A percentile compares a stretch with the other conserved stretches of the same genome.
phyloP scores from a whole-genome alignment of 2,113 vertebrate species.

The Dryoscopus gambensis region DNA sequence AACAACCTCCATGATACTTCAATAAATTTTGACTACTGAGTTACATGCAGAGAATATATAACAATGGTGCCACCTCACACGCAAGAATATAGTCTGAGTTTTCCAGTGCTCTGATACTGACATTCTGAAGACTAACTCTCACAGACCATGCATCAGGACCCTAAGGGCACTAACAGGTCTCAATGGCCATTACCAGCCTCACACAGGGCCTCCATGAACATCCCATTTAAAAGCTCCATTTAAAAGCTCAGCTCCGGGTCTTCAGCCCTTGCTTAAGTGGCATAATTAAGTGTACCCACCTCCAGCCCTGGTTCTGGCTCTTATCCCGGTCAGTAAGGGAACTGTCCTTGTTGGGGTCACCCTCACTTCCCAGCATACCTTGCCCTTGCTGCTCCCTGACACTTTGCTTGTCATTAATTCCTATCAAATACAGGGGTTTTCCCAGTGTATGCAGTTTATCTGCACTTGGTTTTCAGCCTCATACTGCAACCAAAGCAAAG shows the following conservation, averaged over 20 bases:
- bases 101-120: neutral
- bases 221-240: neutral
- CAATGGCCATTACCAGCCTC: neutral
- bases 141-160: neutral
- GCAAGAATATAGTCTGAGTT: neutral
- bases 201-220: neutral
- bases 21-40: neutral
- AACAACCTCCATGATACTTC: neutral
- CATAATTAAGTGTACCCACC: accelerated
- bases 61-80: neutral
- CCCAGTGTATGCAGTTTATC: neutral
- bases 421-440: neutral
- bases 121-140: neutral
- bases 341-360: neutral
- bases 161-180: neutral
- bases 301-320: neutral
- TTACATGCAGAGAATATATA: neutral
- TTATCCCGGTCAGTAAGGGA: neutral
- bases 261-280: neutral
- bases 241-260: neutral
- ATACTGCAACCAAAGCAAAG: neutral
- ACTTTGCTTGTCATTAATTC: neutral
- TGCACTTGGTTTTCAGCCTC: neutral
- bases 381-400: neutral
- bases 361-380: neutral